Base-by-base conservation (phyloP, 92 coral and sea anemone genomes). In the Metridium senile region DNA sequence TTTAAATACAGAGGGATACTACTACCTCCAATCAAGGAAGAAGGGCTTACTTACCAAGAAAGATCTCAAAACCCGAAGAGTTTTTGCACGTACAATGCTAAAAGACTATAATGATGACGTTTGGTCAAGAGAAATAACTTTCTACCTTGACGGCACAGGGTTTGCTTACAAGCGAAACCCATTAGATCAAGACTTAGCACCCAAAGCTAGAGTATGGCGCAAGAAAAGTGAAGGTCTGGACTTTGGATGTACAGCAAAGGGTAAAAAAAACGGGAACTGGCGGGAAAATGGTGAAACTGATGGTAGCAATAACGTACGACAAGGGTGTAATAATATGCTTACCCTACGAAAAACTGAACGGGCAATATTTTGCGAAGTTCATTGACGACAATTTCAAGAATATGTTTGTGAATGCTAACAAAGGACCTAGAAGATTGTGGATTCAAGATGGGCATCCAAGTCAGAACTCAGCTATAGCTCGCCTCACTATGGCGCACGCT, bases 221-320 rank as follows among this genome's bases (percentile, higher is more conserved):
- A 45, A 45, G 16, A 58, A 9, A 58, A 58, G 63, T 58, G 63
- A 58, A 58, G 63, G 63, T 7, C 63, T 58, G 6, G 28, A 19
- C 23, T 25, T n/a, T n/a, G n/a, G n/a, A n/a, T n/a, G n/a, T n/a
- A n/a, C n/a, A n/a, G n/a, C n/a, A n/a, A 58, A 58, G 20, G 63
- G 63, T 4, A 9, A 21, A 58, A n/a, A 58, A 58, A 58, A 25
- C 22, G 22, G 75, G 66, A 1, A n/a, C n/a, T 19, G 58, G 29
- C 30, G 68, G 66, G 11, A 17, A 45, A 46, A 25, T 71, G 62
- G 25, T 71, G 75, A 71, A 49, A 58, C 68, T 71, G 31, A n/a
- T n/a, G n/a, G n/a, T n/a, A n/a, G n/a, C n/a, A n/a, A n/a, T n/a
- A n/a, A n/a, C n/a, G n/a, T n/a, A n/a, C n/a, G n/a, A n/a, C n/a